Base-by-base conservation (phyloP, 2,797 vertebrate species). In the Oceanodroma leucorhoa region DNA sequence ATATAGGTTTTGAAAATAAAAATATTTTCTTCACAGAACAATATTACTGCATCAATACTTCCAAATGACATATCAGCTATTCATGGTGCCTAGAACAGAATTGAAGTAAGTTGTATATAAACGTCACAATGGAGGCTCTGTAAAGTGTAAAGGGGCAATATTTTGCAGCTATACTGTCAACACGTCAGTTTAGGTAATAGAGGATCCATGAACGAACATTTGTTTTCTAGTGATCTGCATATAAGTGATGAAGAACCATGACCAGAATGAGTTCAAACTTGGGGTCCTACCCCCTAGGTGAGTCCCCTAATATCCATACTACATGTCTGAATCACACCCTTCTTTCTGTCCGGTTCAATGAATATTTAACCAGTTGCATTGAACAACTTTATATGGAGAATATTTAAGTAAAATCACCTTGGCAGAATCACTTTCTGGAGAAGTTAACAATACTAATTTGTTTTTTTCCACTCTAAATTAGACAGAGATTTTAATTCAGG, bases 1-100 rank as follows among this genome's bases (percentile, higher is more conserved):
- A 27, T 57, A 27, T 71, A 36, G 6, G 9, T 89, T 94, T 93
- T 66, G 51, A 95, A 79, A 83, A 89, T 71, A 95, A 95, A 83
- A 78, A 75, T 75, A 73, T 48, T 87, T 93, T 88, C 16, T 62
- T 84, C 77, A 38, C 26, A 20, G 16, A 29, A 34, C 46, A 80
- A 26, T 81, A 81, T 83, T 89, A 77, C 54, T 85, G 15, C 43
- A 73, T 46, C 36, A 36, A n/a, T 88, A 58, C 26, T 90, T 96
- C 94, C 61, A 91, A 40, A 24, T 69, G 24, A 8, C 23, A 1
- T 55, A 43, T 40, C 21, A 76, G n/a, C 64, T 91, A 66, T 64
- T 80, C 30, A 43, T 6, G 4, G 11, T 60, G 40, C 36, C 71
- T 54, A 29, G 18, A 82, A 88, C 14, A 85, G 23, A 60, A 51